phyloP scores from a whole-genome alignment of 2,113 vertebrate species.

The Neoarius graeffei region DNA sequence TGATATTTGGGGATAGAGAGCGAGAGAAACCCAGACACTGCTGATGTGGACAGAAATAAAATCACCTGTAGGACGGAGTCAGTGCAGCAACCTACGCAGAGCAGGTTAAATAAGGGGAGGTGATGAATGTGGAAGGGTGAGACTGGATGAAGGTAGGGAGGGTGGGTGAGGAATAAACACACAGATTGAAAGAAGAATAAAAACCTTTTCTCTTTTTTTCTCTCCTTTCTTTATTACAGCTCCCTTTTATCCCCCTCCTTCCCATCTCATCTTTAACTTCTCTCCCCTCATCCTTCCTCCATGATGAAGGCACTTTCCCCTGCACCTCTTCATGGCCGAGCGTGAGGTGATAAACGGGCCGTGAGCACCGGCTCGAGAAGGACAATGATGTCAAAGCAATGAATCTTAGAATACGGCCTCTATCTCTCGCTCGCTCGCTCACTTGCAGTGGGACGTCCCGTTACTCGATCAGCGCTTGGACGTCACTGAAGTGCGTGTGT shows the following conservation, averaged over 20 bases:
- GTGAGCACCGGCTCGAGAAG: constrained; percentile 91
- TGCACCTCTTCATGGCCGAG: constrained; percentile 59
- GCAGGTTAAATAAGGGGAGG: neutral
- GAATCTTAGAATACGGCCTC: constrained; percentile 75
- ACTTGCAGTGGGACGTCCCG: constrained; percentile 41
- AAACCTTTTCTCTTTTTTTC: neutral
- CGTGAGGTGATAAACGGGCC: constrained; percentile 82
- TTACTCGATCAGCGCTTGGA: constrained; percentile 76
- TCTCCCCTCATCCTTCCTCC: constrained; percentile 56
- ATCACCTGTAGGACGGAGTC: neutral
- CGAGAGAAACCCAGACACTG: neutral
- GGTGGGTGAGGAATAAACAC: neutral
- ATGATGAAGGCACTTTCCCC: constrained; percentile 62
- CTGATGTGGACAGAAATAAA: neutral
- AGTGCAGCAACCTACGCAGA: neutral
- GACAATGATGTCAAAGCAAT: constrained; percentile 95
- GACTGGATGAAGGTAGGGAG: neutral
- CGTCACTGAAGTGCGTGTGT: neutral
- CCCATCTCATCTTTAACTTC: constrained; percentile 64
- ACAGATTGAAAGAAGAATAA: neutral
- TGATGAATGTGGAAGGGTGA: neutral
- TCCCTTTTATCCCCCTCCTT: constrained; percentile 38
- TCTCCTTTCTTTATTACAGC: neutral
- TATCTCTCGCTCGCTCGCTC: constrained; percentile 26
- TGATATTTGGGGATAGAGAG: neutral